Evolutionary conservation across 2,888 invertebrate species (phyloP).

Genomic region (Charanyca ferruginea): DNA sequence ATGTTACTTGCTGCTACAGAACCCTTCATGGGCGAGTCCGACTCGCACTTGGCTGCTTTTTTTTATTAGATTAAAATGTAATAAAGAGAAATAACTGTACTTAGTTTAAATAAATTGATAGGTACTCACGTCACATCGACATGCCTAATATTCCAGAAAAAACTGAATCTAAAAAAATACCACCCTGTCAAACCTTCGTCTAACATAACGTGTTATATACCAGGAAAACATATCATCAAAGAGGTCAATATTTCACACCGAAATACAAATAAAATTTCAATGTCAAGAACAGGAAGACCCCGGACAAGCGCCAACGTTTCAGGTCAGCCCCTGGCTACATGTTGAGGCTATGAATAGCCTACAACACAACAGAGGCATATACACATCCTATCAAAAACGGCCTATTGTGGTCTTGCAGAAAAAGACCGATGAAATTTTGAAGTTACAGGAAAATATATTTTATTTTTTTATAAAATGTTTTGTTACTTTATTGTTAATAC

Average conservation of each 20-base stretch:
- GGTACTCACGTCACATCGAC: too few relatives aligned
- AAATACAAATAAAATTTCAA: conserved; percentile 36
- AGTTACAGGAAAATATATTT: background rate
- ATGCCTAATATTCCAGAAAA: background rate
- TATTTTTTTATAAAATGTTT: too few relatives aligned
- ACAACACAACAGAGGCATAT: conserved; percentile 12
- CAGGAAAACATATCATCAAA: conserved; percentile 1
- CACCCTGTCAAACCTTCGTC: background rate
- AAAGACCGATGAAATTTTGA: background rate
- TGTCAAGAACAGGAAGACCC: conserved; percentile 44
- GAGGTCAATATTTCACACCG: conserved; percentile 18
- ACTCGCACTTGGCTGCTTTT: too few relatives aligned
- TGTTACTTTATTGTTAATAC: too few relatives aligned
- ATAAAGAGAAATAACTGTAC: too few relatives aligned
- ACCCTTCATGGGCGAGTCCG: too few relatives aligned
- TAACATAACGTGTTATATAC: background rate
- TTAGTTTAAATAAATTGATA: too few relatives aligned
- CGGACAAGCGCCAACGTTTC: conserved; percentile 4
- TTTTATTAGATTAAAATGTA: too few relatives aligned
- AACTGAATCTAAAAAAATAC: background rate
- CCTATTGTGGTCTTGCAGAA: background rate
- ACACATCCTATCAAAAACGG: conserved; percentile 9
- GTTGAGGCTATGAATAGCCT: conserved; percentile 14
- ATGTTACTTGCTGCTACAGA: too few relatives aligned
- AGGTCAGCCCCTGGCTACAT: conserved; percentile 9